Percentiles rank a stretch among this genome's conserved stretches.
Conservation (phyloP, 1,140 invertebrate species). For the Bombus terrestris region DNA sequence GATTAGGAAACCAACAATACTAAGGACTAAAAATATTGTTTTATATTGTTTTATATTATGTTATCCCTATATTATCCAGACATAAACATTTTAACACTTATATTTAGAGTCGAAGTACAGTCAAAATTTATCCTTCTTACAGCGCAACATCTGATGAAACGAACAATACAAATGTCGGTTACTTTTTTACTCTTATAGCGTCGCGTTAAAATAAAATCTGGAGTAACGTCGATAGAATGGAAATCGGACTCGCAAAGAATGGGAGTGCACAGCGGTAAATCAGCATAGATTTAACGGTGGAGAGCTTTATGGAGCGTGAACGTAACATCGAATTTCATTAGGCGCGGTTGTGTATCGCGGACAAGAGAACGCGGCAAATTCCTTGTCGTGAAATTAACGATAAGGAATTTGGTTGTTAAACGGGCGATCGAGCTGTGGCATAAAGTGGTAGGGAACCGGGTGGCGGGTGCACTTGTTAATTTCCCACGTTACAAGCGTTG, state of each 20-base stretch:
- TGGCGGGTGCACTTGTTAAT: constrained; percentile 50
- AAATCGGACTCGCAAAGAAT: background rate
- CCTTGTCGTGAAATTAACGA: constrained; percentile 16
- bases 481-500: constrained; percentile 28
- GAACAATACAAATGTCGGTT: too few species aligned
- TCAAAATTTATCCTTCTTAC: too few species aligned
- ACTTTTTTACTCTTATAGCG: background rate
- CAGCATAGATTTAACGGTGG: background rate
- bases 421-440: background rate
- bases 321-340: constrained; percentile 35
- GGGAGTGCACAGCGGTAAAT: background rate
- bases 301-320: constrained; percentile 20
- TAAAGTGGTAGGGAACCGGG: background rate
- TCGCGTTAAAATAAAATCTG: background rate
- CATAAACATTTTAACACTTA: too few species aligned
- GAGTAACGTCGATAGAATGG: background rate
- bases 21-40: too few species aligned
- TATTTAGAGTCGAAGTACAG: too few species aligned
- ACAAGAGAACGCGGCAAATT: background rate
- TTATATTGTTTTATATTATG: too few species aligned
- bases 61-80: too few species aligned
- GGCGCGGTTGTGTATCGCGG: background rate
- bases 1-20: too few species aligned
- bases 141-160: too few species aligned
- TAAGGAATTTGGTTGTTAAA: constrained; percentile 39